These are phyloP conservation scores for Battus philenor DNA, from an alignment of 1,140 invertebrate genomes.

Conservation along the genomic window DNA sequence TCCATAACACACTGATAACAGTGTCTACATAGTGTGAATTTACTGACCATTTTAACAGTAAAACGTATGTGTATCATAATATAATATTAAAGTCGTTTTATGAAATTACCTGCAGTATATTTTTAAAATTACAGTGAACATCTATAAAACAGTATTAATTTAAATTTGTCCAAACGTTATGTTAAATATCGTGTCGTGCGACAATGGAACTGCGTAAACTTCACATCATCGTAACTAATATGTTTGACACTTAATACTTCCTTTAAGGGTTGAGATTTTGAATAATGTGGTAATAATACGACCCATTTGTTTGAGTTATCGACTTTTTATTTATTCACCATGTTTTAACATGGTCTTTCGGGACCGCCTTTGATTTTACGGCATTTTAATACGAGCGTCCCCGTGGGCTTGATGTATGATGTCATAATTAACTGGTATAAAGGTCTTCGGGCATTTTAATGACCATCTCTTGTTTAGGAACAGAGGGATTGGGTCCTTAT, in stretches of 20 bases:
- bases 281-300: conserved; percentile 42
- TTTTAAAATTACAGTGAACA: too few relatives aligned
- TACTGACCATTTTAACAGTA: too few relatives aligned
- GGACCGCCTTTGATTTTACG: conserved; percentile 32
- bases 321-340: conserved; percentile 24
- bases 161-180: too few relatives aligned
- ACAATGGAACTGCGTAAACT: conserved; percentile 24
- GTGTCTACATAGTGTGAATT: too few relatives aligned
- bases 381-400: conserved; percentile 32
- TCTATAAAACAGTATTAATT: too few relatives aligned
- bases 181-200: not conserved
- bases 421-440: conserved; percentile 47
- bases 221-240: conserved; percentile 45
- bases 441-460: conserved; percentile 14
- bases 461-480: conserved; percentile 12
- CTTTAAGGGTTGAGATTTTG: conserved; percentile 39
- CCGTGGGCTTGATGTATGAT: conserved; percentile 49
- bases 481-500: conserved; percentile 16
- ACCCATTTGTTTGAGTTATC: conserved; percentile 52
- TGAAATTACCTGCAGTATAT: too few relatives aligned
- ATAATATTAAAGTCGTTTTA: too few relatives aligned
- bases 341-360: conserved; percentile 14
- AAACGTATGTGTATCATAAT: too few relatives aligned
- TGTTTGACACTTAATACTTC: conserved; percentile 62
- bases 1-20: too few relatives aligned